Evolutionary conservation across 2,113 vertebrate genomes (phyloP).

Genomic region (Channa maculata): DNA sequence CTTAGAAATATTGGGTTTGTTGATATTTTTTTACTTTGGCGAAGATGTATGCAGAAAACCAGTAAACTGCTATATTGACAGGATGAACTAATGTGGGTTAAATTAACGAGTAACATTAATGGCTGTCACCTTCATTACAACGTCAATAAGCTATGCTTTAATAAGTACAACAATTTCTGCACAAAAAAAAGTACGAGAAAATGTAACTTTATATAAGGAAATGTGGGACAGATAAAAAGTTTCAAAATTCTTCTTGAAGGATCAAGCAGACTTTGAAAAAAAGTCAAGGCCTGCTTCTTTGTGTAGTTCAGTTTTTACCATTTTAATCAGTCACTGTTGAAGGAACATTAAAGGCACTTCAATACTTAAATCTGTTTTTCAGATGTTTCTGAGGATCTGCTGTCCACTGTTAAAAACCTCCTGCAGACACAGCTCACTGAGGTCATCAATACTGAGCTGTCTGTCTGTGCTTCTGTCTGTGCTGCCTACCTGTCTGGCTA

Average conservation of each 20-base stretch:
- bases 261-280: not conserved
- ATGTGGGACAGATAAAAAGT: not conserved
- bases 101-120: no score
- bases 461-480: not conserved
- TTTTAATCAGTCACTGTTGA: not conserved
- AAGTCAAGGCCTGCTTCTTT: not conserved
- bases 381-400: not conserved
- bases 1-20: no score
- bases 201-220: not conserved
- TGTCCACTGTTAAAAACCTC: conserved; percentile 1
- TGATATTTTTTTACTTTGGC: no score
- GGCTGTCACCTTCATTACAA: no score
- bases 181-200: not conserved
- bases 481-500: conserved; percentile 1
- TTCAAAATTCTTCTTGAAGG: not conserved
- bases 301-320: not conserved
- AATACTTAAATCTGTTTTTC: not conserved
- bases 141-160: no score
- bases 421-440: conserved; percentile 1
- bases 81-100: no score
- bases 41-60: no score
- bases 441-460: not conserved
- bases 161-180: no score
- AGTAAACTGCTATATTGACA: no score
- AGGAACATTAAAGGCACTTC: not conserved